These are phyloP conservation scores for Panagrolaimus sp. DNA, from an alignment of 1,140 invertebrate species.

Conservation along the genomic window DNA sequence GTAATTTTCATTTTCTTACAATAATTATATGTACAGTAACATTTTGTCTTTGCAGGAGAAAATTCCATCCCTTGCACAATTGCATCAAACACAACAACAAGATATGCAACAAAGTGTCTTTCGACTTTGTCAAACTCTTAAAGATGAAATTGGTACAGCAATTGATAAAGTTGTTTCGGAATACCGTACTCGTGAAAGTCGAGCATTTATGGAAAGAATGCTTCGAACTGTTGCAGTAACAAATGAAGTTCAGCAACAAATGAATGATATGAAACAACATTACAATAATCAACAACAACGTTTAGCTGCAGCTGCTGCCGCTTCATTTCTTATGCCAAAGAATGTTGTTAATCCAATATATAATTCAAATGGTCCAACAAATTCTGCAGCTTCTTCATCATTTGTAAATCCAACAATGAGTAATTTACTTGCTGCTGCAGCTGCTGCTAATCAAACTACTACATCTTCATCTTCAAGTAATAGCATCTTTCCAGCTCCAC, in stretches of 20 bases:
- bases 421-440: conserved; percentile 19
- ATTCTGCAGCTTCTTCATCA: conserved; percentile 16
- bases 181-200: conserved; percentile 13
- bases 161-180: conserved; percentile 17
- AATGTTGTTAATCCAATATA: conserved; percentile 12
- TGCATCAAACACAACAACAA: conserved; percentile 16
- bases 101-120: conserved; percentile 16
- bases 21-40: too few species aligned
- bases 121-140: conserved; percentile 16
- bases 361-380: conserved; percentile 17
- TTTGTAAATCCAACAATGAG: not conserved
- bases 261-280: conserved; percentile 19
- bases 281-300: conserved; percentile 13
- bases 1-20: not conserved
- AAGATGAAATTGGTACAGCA: conserved; percentile 12
- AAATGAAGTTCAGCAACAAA: conserved; percentile 12
- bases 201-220: conserved; percentile 12
- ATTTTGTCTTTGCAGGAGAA: conserved; percentile 14
- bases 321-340: conserved; percentile 16
- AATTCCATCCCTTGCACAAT: conserved; percentile 1
- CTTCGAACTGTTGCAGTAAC: not conserved
- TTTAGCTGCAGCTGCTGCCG: not conserved
- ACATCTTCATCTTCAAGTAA: not conserved
- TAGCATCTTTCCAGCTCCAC: conserved; percentile 16
- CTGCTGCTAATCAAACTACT: conserved; percentile 16